These are phyloP conservation scores for Drosophila suzukii DNA, from an alignment of 1,140 invertebrate genomes.

Conservation along the genomic window DNA sequence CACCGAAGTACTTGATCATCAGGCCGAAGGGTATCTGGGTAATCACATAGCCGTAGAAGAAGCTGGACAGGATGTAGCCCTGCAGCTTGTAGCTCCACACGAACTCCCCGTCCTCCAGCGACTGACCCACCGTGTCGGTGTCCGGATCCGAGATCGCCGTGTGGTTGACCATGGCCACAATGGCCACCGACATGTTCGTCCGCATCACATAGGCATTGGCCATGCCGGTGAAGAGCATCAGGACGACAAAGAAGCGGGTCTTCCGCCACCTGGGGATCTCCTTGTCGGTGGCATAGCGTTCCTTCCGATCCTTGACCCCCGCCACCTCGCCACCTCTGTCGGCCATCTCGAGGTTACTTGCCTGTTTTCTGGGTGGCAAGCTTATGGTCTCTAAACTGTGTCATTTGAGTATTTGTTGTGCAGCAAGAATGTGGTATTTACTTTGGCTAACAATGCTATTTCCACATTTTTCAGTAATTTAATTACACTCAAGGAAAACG, in stretches of 20 bases:
- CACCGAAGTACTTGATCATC: slow-evolving; percentile 92
- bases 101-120: slow-evolving; percentile 88
- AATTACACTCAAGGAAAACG: not conserved
- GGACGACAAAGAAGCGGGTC: slow-evolving; percentile 93
- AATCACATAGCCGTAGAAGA: slow-evolving; percentile 96
- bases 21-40: slow-evolving; percentile 94
- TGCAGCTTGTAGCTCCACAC: slow-evolving; percentile 91
- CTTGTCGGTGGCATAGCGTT: slow-evolving; percentile 86
- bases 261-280: slow-evolving; percentile 86
- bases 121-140: slow-evolving; percentile 65
- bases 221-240: slow-evolving; percentile 96
- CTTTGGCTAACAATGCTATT: not conserved
- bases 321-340: not conserved
- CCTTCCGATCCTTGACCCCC: no score
- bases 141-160: slow-evolving; percentile 85
- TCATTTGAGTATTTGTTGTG: no score
- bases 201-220: slow-evolving; percentile 97
- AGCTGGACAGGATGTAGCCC: slow-evolving; percentile 93
- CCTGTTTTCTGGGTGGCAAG: not conserved
- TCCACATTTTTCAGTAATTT: not conserved
- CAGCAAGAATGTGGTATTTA: not conserved
- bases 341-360: not conserved
- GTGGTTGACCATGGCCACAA: slow-evolving; percentile 98
- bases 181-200: slow-evolving; percentile 98
- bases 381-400: no score